phyloP scores from a whole-genome alignment of 2,888 invertebrate genomes.

The Macaria liturata region DNA sequence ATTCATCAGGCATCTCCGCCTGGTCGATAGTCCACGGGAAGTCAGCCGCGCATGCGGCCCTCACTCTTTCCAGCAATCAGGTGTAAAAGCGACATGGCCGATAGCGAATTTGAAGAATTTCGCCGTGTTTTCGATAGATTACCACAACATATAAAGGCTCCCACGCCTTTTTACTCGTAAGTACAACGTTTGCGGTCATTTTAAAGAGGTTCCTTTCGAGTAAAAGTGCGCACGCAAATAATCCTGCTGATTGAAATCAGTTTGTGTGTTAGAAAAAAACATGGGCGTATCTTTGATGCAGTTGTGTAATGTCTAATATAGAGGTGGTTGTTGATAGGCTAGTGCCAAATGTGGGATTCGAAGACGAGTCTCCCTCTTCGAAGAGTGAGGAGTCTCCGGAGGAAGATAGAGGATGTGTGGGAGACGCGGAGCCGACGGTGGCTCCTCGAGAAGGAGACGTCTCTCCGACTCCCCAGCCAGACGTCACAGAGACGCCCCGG shows the following conservation, averaged over 20 bases:
- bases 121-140: constrained; percentile 92
- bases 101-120: constrained; percentile 97
- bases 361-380: constrained; percentile 92
- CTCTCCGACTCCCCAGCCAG: constrained; percentile 57
- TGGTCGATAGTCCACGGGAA: constrained; percentile 65
- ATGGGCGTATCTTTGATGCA: constrained; percentile 24
- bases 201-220: background rate
- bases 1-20: constrained; percentile 34
- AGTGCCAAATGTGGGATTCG: constrained; percentile 92
- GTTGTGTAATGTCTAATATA: constrained; percentile 7
- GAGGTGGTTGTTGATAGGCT: constrained; percentile 80
- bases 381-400: constrained; percentile 88
- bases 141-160: constrained; percentile 90
- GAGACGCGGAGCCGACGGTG: constrained; percentile 73
- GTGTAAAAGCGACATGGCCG: constrained; percentile 90
- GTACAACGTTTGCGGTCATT: constrained; percentile 61
- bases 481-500: constrained; percentile 55
- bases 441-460: constrained; percentile 44
- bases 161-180: constrained; percentile 95
- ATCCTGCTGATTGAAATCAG: constrained; percentile 24
- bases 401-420: constrained; percentile 83
- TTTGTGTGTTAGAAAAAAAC: constrained; percentile 40
- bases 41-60: constrained; percentile 64
- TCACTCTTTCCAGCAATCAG: constrained; percentile 86
- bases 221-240: constrained; percentile 17